phyloP scores from a whole-genome alignment of 2,888 invertebrate species.

The Andrena dorsata region DNA sequence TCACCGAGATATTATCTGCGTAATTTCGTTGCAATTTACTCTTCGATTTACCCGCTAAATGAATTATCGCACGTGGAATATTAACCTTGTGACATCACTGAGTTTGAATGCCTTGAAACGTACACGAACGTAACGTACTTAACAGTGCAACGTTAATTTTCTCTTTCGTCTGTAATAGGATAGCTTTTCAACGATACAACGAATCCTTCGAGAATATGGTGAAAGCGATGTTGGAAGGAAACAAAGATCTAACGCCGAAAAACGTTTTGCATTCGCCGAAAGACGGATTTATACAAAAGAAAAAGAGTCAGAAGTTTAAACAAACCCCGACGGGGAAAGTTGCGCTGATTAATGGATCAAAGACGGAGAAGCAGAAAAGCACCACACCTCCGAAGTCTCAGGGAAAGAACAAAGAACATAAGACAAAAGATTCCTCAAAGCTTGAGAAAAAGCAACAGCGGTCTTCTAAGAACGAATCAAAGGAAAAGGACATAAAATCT shows the following conservation, averaged over 20 bases:
- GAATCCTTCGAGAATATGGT: slow-evolving; percentile 38
- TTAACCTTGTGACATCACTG: slow-evolving; percentile 28
- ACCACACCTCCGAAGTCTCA: neutral
- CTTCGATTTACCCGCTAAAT: slow-evolving; percentile 1
- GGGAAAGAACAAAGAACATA: slow-evolving; percentile 14
- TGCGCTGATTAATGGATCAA: slow-evolving; percentile 57
- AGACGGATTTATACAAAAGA: slow-evolving; percentile 50
- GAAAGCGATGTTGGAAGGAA: slow-evolving; percentile 22
- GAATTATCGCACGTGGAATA: slow-evolving; percentile 34
- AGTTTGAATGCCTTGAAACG: slow-evolving; percentile 10
- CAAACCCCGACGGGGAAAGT: slow-evolving; percentile 71
- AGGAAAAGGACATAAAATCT: neutral
- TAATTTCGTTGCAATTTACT: neutral
- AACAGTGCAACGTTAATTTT: neutral
- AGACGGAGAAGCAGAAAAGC: slow-evolving; percentile 13
- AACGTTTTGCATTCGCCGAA: slow-evolving; percentile 13
- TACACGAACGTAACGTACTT: neutral
- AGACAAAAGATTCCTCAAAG: slow-evolving; percentile 4
- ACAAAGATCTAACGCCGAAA: neutral
- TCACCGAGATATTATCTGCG: neutral
- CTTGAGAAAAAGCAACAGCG: slow-evolving; percentile 5
- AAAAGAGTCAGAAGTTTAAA: slow-evolving; percentile 72
- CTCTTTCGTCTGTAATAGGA: neutral
- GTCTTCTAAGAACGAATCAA: neutral
- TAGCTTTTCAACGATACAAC: neutral